A percentile compares a stretch with the other conserved stretches of the same genome.
These are phyloP conservation scores for Numenius arquata DNA, from an alignment of 2,113 vertebrate genomes.

Conservation along the genomic window DNA sequence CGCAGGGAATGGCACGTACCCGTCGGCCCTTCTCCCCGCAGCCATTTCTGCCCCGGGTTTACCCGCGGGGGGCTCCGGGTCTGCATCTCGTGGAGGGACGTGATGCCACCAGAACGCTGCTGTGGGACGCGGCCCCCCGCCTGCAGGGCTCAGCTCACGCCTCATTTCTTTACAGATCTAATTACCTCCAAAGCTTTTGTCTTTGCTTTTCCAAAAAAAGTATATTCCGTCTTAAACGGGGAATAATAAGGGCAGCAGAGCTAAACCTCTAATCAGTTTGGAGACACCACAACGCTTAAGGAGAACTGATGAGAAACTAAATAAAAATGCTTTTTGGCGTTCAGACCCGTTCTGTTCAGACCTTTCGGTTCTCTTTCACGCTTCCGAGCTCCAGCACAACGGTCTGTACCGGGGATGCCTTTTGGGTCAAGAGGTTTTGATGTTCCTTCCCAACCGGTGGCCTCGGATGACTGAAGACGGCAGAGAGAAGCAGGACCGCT, in stretches of 20 bases:
- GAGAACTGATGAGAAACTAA: conserved; percentile 25
- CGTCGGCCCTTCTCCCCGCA: neutral
- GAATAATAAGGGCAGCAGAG: conserved; percentile 24
- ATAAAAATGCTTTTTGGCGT: neutral
- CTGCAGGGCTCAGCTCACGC: conserved; percentile 12
- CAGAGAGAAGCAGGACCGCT: neutral
- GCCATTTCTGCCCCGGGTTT: conserved; percentile 13
- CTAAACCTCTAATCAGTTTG: neutral
- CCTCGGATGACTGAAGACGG: neutral
- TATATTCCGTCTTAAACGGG: conserved; percentile 41
- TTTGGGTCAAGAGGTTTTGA: neutral
- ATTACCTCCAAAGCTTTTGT: conserved; percentile 55
- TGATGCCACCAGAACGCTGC: neutral
- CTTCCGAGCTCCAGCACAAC: neutral
- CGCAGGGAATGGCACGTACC: neutral
- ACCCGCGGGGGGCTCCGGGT: neutral
- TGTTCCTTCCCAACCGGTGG: rapidly evolving
- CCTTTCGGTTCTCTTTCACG: neutral
- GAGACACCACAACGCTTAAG: neutral
- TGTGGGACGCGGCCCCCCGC: neutral
- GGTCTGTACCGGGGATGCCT: neutral
- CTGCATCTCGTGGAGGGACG: neutral
- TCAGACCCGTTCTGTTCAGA: neutral
- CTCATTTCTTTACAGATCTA: conserved; percentile 46
- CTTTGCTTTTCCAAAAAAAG: conserved; percentile 24